Base-by-base conservation (phyloP, 2,888 invertebrate genomes). In the Dynastes maya region DNA sequence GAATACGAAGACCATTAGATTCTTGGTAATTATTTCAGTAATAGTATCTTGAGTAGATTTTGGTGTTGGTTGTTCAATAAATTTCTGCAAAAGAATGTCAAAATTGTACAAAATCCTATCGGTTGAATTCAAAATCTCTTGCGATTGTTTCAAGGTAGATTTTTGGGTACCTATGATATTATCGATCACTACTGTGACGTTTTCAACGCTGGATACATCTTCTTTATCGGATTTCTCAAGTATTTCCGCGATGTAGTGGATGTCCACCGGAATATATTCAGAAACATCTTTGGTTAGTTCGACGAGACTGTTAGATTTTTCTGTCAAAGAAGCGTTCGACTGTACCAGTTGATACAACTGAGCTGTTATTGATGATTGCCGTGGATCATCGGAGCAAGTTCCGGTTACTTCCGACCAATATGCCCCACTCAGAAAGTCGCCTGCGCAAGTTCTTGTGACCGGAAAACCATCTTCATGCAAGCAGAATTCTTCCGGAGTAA, bases 381-480 rank as follows among this genome's bases (percentile, higher is more conserved):
- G 5, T 3, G 80, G 74, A 53, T 81, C 70, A 9, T 78, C 58
- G 32, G 80, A 77, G 22, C 79, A 80, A 37, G 49, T 58, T 16
- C 81, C 82, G 16, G 87, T 86, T 1, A 90, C 85, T 1, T 84
- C 78, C 63, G 89, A 89, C 92, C 92, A 92, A 67, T 83, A 82
- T 53, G 90, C 90, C 9, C 92, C 93, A 5, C 87, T 81, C 2
- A 90, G 84, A 83, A 91, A 92, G 61, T 91, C 89, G 3, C 92
- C 92, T 4, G 82, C 77, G 82, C 93, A 93, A 76, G 86, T 87
- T 80, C 92, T 88, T 51, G 89, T 90, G 2, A 91, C 90, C 8
- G 92, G 92, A 77, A 91, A 87, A 1, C 91, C 92, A 83, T 91
- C 91, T 13, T 85, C 83, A 85, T 91, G 90, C 75, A 92, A 86